Evolutionary conservation across 2,113 vertebrate genomes (phyloP), one percentile per base, ranked within the genome.

Genomic region (Lepus europaeus): DNA sequence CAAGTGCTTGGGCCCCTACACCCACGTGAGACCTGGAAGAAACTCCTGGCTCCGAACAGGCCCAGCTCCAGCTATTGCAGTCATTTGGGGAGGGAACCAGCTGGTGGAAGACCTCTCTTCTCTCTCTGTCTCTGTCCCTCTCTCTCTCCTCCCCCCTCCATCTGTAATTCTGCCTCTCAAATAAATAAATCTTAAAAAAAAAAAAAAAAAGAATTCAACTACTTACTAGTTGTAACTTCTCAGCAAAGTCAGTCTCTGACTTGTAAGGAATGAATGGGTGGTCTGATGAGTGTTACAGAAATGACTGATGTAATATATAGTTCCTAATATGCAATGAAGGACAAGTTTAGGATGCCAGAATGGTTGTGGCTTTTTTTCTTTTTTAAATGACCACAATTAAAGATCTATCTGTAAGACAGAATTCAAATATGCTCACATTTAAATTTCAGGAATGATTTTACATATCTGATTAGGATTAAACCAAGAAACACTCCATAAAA

Each of bases 401-500:
- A 83, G 70, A 81, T n/a, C 64, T 39, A 45, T n/a, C 64, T 63
- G 33, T 63, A 93, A 49, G 22, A 87, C 14, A 81, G 36, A 87
- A 81, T 70, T 93, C 14, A 82, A 91, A 29, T 88, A 86, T 39
- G 23, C 6, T 95, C 59, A 88, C n/a, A 90, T 27, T 77, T 79
- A 96, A 63, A 14, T 87, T 92, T 74, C 81, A 66, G n/a, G 49
- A 17, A 74, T 68, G 20, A 76, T 78, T 91, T 93, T 69, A 89
- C 91, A 8, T 69, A 90, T 79, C 51, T 89, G 29, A 79, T 22
- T 93, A 64, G 80, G 80, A 82, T 22, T 61, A 94, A 84, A 61
- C 10, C 29, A 89, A 83, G 89, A 90, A 78, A 72, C 17, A 64
- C 29, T 20, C n/a, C 39, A 72, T 29, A 69, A 91, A 93, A 87